Base-by-base conservation (phyloP, 2,888 invertebrate genomes). In the Thymelicus sylvestris region DNA sequence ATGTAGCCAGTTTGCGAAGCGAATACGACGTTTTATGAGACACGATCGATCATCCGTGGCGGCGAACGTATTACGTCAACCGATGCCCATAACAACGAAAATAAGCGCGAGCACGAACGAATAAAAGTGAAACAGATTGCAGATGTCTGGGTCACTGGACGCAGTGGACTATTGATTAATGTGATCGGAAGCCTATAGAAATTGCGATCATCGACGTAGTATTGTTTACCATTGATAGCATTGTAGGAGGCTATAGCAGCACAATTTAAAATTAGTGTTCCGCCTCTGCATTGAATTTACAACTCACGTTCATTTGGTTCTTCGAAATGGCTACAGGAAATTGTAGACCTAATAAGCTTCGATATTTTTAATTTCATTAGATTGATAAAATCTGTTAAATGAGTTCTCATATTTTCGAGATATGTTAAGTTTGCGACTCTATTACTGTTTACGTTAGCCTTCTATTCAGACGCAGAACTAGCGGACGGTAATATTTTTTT, bases 71-170 rank as follows among this genome's bases (percentile, higher is more conserved):
- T 69, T 59, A 69, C 69, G 69, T 69, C 69, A 69, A 48, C 64
- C 64, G 24, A 41, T 24, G 68, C 41, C 64, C 50, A 69, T 64
- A 57, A 65, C 64, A 70, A 65, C 69, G 41, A 70, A 65, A 70
- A 60, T 65, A 70, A 70, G 63, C 39, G 48, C 69, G 69, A 63
- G 24, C 71, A 60, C 44, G 67, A 64, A 39, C 50, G 60, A 75
- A 77, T 75, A 79, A 80, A 80, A 81, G 79, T 78, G 77, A 81
- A 80, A 81, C 69, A 67, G 44, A 55, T 75, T 82, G 81, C 85
- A 87, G 82, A 86, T 86, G 85, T 78, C 75, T 76, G 74, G 87
- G 84, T 87, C 83, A 83, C 74, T 82, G 85, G 80, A 84, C 86
- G 83, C 78, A 78, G 80, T 76, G 79, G 76, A 77, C 79, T 78